Evolutionary conservation across 2,113 vertebrate genomes (phyloP).

Genomic region (Chascanopsetta lugubris): DNA sequence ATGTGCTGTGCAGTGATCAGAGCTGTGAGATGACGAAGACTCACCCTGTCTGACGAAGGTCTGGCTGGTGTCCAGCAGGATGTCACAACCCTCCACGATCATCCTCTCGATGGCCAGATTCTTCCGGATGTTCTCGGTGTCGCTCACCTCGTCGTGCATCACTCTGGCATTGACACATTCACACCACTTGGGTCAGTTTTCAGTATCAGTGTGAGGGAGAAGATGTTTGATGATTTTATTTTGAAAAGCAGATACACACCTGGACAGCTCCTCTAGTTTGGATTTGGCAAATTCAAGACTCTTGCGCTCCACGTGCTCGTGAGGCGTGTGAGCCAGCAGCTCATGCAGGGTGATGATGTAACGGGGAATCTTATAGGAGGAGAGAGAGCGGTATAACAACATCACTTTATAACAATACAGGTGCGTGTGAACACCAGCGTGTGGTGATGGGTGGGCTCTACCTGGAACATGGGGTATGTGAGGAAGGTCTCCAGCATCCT

Average conservation of each 20-base stretch:
- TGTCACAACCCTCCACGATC: slow-evolving; percentile 98
- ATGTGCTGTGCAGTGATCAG: neutral
- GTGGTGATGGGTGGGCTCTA: slow-evolving; percentile 51
- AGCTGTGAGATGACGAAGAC: slow-evolving; percentile 26
- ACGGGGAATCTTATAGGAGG: slow-evolving; percentile 88
- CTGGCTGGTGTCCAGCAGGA: slow-evolving; percentile 95
- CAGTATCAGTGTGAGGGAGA: no score
- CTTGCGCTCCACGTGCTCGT: slow-evolving; percentile 96
- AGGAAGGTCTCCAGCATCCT: slow-evolving; percentile 98
- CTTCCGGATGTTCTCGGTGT: slow-evolving; percentile 98
- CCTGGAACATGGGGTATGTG: slow-evolving; percentile 99
- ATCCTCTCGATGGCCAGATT: slow-evolving; percentile 97
- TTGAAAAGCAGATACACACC: slow-evolving; percentile 74
- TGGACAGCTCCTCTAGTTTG: slow-evolving; percentile 95
- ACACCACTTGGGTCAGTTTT: slow-evolving; percentile 13
- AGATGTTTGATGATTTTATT: neutral
- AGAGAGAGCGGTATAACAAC: neutral
- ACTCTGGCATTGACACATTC: slow-evolving; percentile 81
- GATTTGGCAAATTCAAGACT: slow-evolving; percentile 98
- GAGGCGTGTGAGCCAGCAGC: slow-evolving; percentile 95
- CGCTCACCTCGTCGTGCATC: slow-evolving; percentile 98
- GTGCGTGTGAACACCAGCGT: neutral
- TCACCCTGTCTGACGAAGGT: slow-evolving; percentile 96
- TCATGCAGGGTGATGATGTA: slow-evolving; percentile 99
- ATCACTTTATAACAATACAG: neutral